Base-by-base conservation (phyloP, 1,140 invertebrate genomes). In the Drosophila bocqueti region DNA sequence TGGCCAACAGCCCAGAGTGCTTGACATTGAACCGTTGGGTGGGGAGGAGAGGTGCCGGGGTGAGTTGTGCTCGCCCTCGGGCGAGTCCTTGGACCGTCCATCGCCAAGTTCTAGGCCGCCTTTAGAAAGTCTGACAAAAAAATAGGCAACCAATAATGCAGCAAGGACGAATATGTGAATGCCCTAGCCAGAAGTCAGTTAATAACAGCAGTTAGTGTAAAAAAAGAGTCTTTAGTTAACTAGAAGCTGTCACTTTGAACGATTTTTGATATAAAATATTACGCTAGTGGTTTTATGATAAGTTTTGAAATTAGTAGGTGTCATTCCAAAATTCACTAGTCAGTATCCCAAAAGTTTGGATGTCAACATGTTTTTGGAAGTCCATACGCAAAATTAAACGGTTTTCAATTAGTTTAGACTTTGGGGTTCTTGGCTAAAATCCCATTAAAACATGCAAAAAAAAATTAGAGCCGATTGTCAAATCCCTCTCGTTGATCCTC, bases 61-160 rank as follows among this genome's bases (percentile, higher is more conserved):
- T 38, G 21, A 43, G 18, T 26, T 49, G 64, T 62, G 75, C 75
- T 78, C 75, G 75, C 55, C 75, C 75, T 78, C 64, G 58, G 46
- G 45, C 65, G 75, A n/a, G n/a, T 61, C 75, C 75, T 78, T 78
- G 75, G 76, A 61, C 68, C 71, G 69, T 52, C 63, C 58, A 63
- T 58, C 76, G 76, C 55, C 75, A 78, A 79, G 76, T 79, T 79
- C 84, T 77, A 83, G 72, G 84, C 61, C 83, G 47, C 49, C 42
- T 46, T 45, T 45, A 34, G 46, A 38, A 34, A 61, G 24, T 24
- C 60, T 47, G 29, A 45, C 69, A 65, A 55, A 77, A 69, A 71
- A 64, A 52, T 24, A 36, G 45, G 40, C 26, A 18, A 24, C 54
- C 54, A 59, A 59, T 59, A 42, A 57, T 18, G 34, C 54, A 50